Evolutionary conservation across 2,797 vertebrate genomes (phyloP).

Genomic region (Heliangelus exortis): DNA sequence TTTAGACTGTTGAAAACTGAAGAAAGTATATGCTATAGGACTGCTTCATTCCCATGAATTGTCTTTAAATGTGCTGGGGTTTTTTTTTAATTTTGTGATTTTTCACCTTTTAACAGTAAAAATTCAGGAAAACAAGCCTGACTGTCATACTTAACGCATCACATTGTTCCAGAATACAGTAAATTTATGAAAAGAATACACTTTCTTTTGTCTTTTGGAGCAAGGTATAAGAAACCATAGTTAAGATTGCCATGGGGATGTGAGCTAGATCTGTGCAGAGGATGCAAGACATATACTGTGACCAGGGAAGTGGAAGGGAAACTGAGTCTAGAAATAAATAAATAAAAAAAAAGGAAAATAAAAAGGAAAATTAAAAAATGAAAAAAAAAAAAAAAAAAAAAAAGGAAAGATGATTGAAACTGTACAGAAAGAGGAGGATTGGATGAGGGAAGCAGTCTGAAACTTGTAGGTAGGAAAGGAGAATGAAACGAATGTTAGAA

Average conservation of each 20-base stretch:
- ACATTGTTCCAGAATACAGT: background rate
- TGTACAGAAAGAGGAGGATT: background rate
- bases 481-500: background rate
- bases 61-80: background rate
- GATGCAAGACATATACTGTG: background rate
- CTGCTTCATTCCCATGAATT: background rate
- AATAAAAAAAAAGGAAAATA: too few relatives aligned
- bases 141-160: background rate
- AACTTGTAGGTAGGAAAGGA: background rate
- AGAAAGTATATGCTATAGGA: slow-evolving; percentile 28
- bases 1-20: slow-evolving; percentile 13
- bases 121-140: background rate
- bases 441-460: background rate
- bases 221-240: background rate
- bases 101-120: background rate
- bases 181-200: background rate
- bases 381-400: too few relatives aligned
- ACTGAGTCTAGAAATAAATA: background rate
- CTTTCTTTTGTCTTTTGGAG: background rate
- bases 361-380: too few relatives aligned
- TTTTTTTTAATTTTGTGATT: background rate
- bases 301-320: background rate
- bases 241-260: background rate
- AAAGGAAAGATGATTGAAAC: background rate
- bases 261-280: background rate